Percentiles rank a stretch among this genome's conserved stretches.
Conservation (phyloP, 2,797 vertebrate genomes). For the Phrynocephalus vlangalii region DNA sequence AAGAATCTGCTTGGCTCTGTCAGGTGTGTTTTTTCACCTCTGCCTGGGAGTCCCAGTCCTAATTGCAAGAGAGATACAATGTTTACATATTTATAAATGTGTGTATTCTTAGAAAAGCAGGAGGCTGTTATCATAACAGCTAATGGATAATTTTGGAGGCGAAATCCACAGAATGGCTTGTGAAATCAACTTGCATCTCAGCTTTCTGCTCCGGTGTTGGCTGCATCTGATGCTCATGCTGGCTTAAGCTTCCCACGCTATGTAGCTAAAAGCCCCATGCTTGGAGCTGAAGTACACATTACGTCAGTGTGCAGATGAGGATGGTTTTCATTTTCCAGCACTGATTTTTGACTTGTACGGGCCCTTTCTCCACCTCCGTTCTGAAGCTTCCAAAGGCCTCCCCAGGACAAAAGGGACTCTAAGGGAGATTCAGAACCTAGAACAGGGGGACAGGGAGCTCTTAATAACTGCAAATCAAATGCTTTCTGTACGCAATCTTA, state of each 20-base stretch:
- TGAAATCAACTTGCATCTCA: neutral
- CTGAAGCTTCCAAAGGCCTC: too few species aligned
- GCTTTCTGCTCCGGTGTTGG: neutral
- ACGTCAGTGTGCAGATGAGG: neutral
- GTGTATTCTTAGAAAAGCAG: neutral
- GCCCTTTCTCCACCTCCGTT: too few species aligned
- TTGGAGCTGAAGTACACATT: neutral
- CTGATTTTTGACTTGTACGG: too few species aligned
- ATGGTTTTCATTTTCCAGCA: neutral
- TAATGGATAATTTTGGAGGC: conserved; percentile 11
- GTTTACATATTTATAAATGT: neutral
- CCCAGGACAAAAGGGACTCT: too few species aligned
- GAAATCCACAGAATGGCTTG: too few species aligned
- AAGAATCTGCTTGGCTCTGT: neutral
- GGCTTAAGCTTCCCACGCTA: neutral
- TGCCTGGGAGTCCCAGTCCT: neutral
- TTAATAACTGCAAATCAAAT: too few species aligned
- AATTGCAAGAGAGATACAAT: neutral
- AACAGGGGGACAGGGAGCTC: too few species aligned
- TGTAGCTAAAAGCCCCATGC: neutral
- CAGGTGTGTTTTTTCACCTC: neutral
- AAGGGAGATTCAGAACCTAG: too few species aligned
- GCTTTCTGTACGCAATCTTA: too few species aligned
- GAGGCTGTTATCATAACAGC: neutral
- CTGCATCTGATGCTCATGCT: neutral